Base-by-base conservation (phyloP, 1,140 invertebrate species). In the Vollenhovia emeryi region DNA sequence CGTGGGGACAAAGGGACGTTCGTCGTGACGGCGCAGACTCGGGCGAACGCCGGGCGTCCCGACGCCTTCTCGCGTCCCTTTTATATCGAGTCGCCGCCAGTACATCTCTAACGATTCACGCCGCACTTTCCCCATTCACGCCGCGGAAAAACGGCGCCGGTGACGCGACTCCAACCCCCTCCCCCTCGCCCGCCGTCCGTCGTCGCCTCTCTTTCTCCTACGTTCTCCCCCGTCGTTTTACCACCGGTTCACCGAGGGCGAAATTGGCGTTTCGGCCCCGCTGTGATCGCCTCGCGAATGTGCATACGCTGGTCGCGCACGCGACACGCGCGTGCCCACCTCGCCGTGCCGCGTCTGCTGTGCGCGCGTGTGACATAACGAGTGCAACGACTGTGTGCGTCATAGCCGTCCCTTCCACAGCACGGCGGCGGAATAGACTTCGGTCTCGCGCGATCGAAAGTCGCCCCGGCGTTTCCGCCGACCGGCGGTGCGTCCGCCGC, bases 21-120 rank as follows among this genome's bases (percentile, higher is more conserved):
- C 79, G 85, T 85, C 75, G 82, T 87, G 87, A 89, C 91, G 87
- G 91, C 92, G 92, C 92, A 93, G 92, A 89, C 91, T 92, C 92
- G 82, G 82, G 66, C 43, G 86, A 69, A 78, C 66, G 52, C 36
- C 55, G 84, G 85, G 89, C 90, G 87, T 91, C 91, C 73, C 89
- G 85, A 86, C 91, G 85, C 85, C 79, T 66, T 73, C 83, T 73
- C 73, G 86, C 73, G 78, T 76, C 75, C 60, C 76, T 57, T 79
- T 57, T 62, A 64, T 43, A 71, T 11, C 69, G 24, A 15, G 50
- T 59, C 78, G 83, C 84, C 62, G 76, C 57, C 87, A 89, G 90
- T 86, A 86, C 87, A 80, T 79, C 90, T 86, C 89, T 92, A 90
- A 92, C 91, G 91, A 92, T 92, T 91, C 91, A 86, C 74, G 86